A percentile compares a stretch with the other conserved stretches of the same genome.
Conservation (phyloP, 2,888 invertebrate species). For the Ochlodes sylvanus region DNA sequence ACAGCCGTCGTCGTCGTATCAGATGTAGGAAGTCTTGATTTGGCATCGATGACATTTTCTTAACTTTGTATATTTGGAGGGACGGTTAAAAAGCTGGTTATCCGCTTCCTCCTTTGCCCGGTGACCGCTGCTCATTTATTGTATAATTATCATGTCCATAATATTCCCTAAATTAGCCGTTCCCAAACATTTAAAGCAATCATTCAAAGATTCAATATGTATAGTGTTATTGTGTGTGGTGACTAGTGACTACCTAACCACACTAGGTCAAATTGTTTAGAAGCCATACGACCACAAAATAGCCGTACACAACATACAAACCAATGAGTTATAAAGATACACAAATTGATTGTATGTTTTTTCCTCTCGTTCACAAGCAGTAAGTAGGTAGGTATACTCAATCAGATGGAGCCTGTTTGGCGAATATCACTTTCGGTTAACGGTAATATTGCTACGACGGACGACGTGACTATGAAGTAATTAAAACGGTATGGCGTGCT, state of each 20-base stretch:
- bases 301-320: not conserved
- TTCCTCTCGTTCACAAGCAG: slow-evolving; percentile 15
- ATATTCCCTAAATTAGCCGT: too few species aligned
- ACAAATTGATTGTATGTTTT: slow-evolving; percentile 17
- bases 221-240: too few species aligned
- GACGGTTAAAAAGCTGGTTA: not conserved
- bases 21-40: slow-evolving; percentile 25
- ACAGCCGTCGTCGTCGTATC: not conserved
- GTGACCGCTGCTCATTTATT: too few species aligned
- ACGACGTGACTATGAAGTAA: slow-evolving; percentile 75
- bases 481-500: slow-evolving; percentile 76
- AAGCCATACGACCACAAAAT: not conserved
- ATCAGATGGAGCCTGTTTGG: slow-evolving; percentile 52
- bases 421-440: slow-evolving; percentile 76
- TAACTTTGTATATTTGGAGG: slow-evolving; percentile 11
- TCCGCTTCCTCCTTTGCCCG: not conserved
- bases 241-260: too few species aligned
- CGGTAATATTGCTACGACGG: slow-evolving; percentile 73
- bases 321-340: not conserved
- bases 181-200: too few species aligned
- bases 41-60: slow-evolving; percentile 17
- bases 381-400: slow-evolving; percentile 14
- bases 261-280: too few species aligned
- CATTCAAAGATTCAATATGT: too few species aligned
- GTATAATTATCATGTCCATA: too few species aligned